Base-by-base conservation (phyloP, 2,113 vertebrate species). In the Cebidichthys violaceus region DNA sequence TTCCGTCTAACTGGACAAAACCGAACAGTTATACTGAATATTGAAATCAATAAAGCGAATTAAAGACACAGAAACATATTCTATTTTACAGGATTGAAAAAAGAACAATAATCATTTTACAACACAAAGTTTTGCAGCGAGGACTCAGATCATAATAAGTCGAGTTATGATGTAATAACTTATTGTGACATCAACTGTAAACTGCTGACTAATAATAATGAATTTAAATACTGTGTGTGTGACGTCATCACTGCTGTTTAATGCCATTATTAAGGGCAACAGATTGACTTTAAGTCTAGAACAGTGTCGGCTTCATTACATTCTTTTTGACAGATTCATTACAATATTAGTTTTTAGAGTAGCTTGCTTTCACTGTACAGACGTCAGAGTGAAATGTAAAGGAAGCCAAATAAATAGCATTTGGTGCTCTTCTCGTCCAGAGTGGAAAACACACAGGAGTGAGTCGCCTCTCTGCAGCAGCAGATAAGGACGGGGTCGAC, bases 401-500 rank as follows among this genome's bases (percentile, higher is more conserved):
- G 33, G 27, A 47, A 31, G 29, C 37, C 67, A 22, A 70, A 22
- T 33, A 43, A 75, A 29, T 39, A 47, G 33, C 57, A 0, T 6
- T 65, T 37, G 35, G 15, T 18, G 39, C 47, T 35, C 68, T 50
- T 55, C 35, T 39, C 3, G 39, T 43, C 3, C 64, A 8, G n/a
- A 65, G 62, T 33, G 60, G 60, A 10, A 73, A 64, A 72, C 70
- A 11, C 67, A 65, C 65, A 61, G 60, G n/a, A 82, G 71, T 1
- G 61, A 64, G 76, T 79, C 0, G 43, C 76, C 80, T 89, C 66
- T 83, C 73, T 83, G 88, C 76, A 64, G 6, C 68, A 29, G 85
- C 52, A 88, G 92, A 93, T 94, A 94, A 94, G 85, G 43, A 52
- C 0, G 75, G 9, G 76, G 84, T 85, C 84, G 57, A 74, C 64